phyloP scores from a whole-genome alignment of 2,797 vertebrate species.

The Pseudocheirus occidentalis region DNA sequence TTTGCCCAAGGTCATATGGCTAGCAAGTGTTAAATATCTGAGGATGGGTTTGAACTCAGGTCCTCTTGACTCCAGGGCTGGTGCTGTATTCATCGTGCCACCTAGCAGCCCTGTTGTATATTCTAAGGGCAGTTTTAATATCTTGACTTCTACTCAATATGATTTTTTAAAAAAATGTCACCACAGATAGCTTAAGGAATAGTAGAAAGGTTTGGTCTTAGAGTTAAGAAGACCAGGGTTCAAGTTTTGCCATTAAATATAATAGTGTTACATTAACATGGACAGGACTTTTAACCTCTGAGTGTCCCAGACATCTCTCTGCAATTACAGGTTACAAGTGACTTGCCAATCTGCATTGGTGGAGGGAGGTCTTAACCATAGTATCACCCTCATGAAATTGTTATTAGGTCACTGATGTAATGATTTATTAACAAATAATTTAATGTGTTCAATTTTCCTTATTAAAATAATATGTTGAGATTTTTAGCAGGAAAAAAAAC shows the following conservation, averaged over 20 bases:
- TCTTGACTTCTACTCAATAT: too few species aligned
- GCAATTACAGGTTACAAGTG: neutral
- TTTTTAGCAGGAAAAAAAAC: slow-evolving; percentile 29
- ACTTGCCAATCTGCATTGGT: neutral
- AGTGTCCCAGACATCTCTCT: neutral
- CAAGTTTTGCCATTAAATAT: neutral
- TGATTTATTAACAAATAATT: slow-evolving; percentile 22
- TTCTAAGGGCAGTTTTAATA: too few species aligned
- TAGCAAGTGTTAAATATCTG: too few species aligned
- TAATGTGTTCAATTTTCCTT: slow-evolving; percentile 10
- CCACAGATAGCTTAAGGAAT: neutral
- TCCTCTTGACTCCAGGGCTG: too few species aligned
- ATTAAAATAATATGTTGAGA: slow-evolving; percentile 13
- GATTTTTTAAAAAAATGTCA: neutral
- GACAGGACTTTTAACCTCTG: too few species aligned
- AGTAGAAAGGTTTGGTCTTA: neutral
- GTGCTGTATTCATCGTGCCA: too few species aligned
- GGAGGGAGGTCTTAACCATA: neutral
- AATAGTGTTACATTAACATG: neutral
- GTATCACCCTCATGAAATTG: neutral
- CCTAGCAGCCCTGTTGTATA: too few species aligned
- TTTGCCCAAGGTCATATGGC: too few species aligned
- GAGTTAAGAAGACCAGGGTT: neutral
- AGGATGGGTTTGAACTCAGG: too few species aligned
- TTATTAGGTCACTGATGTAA: neutral